Evolutionary conservation across 2,797 vertebrate species (phyloP).

Genomic region (Pangasius macronema): DNA sequence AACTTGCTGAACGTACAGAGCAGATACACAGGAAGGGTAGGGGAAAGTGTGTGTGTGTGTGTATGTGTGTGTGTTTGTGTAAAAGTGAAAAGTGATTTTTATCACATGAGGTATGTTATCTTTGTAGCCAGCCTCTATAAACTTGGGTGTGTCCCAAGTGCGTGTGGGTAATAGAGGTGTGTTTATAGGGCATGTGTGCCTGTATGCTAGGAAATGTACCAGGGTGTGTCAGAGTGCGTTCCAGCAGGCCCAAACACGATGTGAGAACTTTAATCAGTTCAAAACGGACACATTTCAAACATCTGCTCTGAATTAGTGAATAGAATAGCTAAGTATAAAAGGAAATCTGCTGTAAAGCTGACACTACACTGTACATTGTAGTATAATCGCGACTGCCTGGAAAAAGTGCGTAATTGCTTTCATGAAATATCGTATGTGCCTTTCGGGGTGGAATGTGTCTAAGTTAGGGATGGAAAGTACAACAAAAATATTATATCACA

Average conservation of each 20-base stretch:
- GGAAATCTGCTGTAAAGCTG: neutral
- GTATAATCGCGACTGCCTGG: neutral
- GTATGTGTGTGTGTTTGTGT: constrained; percentile 1
- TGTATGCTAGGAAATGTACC: constrained; percentile 22
- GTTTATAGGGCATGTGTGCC: constrained; percentile 13
- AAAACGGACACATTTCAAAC: neutral
- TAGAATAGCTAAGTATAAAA: neutral
- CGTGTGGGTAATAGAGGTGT: constrained; percentile 13
- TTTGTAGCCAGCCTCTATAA: constrained; percentile 10
- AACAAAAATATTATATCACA: neutral
- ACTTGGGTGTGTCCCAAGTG: constrained; percentile 45
- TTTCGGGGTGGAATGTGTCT: neutral
- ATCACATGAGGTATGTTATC: constrained; percentile 36
- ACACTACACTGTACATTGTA: too few species aligned
- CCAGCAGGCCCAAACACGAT: constrained; percentile 39
- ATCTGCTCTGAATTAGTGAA: too few species aligned
- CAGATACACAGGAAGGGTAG: constrained; percentile 71
- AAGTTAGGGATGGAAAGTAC: neutral
- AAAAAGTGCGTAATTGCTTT: neutral
- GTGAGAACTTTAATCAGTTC: neutral
- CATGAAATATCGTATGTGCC: neutral
- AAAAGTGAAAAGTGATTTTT: constrained; percentile 40
- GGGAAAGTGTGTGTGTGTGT: constrained; percentile 31
- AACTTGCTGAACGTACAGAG: constrained; percentile 60
- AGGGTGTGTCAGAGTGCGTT: constrained; percentile 19